phyloP scores from a whole-genome alignment of 2,797 vertebrate species.

The Otolemur crassicaudatus region DNA sequence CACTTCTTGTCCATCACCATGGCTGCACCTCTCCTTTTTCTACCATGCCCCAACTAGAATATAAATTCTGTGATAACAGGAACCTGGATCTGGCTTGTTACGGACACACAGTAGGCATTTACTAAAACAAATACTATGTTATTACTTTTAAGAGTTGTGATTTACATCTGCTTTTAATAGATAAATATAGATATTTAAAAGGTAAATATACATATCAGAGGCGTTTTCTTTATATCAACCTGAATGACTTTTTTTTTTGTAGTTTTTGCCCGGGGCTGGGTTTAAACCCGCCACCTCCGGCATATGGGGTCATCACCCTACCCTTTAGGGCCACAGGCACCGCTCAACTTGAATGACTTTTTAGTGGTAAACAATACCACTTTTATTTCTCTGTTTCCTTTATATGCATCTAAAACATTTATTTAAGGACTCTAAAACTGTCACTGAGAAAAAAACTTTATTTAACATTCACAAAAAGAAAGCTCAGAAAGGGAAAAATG shows the following conservation, averaged over 20 bases:
- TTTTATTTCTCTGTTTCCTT: constrained; percentile 30
- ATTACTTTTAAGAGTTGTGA: background rate
- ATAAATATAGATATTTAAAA: constrained; percentile 1
- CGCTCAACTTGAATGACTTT: background rate
- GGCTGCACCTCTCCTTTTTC: background rate
- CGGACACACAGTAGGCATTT: background rate
- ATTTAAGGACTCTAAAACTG: background rate
- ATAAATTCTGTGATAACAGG: background rate
- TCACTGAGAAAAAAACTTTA: background rate
- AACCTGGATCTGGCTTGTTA: background rate
- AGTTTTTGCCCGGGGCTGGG: too few relatives aligned
- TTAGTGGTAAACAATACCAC: background rate
- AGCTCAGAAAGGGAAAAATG: constrained; percentile 41
- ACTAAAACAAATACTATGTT: background rate
- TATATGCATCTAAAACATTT: constrained; percentile 44
- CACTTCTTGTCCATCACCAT: background rate
- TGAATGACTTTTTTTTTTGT: background rate
- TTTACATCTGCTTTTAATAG: constrained; percentile 65
- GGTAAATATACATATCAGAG: background rate
- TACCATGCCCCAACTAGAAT: background rate
- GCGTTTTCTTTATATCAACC: background rate
- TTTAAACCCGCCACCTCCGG: too few relatives aligned
- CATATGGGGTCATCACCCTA: too few relatives aligned
- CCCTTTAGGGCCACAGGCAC: too few relatives aligned
- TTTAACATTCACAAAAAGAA: background rate